Evolutionary conservation across 2,113 vertebrate species (phyloP).

Genomic region (Pterocles orientalis): DNA sequence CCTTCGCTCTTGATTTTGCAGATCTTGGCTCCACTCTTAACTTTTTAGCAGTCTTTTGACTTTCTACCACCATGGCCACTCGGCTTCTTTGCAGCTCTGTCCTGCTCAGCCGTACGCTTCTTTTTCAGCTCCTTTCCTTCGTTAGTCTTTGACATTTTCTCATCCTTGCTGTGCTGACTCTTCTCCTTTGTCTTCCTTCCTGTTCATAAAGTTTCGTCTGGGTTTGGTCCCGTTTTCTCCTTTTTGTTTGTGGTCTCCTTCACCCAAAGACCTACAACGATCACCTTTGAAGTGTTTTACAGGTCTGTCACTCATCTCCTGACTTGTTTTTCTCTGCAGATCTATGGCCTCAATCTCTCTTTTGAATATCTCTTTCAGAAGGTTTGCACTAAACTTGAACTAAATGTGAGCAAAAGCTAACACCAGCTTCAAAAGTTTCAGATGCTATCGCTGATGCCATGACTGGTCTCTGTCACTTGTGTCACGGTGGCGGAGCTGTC

Average conservation of each 20-base stretch:
- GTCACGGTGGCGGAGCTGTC: background rate
- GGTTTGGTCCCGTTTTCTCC: background rate
- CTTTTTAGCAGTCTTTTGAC: background rate
- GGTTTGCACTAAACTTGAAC: background rate
- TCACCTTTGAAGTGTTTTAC: background rate
- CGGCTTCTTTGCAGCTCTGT: accelerated
- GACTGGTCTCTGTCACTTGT: background rate
- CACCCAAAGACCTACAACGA: background rate
- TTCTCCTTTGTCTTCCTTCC: background rate
- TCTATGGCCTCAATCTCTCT: background rate
- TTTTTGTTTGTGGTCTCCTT: background rate
- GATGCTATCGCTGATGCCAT: background rate
- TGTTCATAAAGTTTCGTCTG: background rate
- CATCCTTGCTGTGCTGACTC: background rate
- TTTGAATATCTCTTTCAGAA: background rate
- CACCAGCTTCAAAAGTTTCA: background rate
- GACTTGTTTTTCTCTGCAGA: background rate
- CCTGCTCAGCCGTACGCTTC: background rate
- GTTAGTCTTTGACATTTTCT: background rate
- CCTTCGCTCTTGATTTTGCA: background rate
- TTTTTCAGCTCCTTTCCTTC: background rate
- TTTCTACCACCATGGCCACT: background rate
- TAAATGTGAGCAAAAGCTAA: background rate
- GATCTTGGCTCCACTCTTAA: background rate
- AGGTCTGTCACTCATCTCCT: background rate